Base-by-base conservation (phyloP, 2,113 vertebrate species). In the Murina feae region DNA sequence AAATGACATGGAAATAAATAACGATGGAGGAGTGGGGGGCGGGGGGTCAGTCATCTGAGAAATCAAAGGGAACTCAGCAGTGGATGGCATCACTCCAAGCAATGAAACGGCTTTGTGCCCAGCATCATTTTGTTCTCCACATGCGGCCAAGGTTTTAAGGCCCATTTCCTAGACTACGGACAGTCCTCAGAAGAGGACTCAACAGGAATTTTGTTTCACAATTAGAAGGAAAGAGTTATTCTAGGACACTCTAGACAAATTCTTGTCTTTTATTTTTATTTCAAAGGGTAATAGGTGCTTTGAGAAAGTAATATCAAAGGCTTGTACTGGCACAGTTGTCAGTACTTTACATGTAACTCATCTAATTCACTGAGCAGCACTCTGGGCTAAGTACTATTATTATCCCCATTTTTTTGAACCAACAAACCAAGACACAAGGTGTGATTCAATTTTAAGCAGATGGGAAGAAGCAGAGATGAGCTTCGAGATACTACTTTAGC, bases 1-100 rank as follows among this genome's bases (percentile, higher is more conserved):
- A 13, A 5, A 84, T 91, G 91, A 80, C 96, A 49, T 32, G 78
- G 92, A 96, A 97, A 97, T 92, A 97, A 96, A 47, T 30, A 82
- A 35, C 2, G 1, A 6, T 0, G 16, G 9, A 25, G 68, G 71
- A 20, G 25, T 4, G 6, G 55, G 55, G 9, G 21, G 9, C 1
- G 37, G 18, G 11, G 9, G 2, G 1, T 2, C 28, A 10, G 51
- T 85, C 74, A 25, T n/a, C 42, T 49, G 71, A 87, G 93, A 58
- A 74, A 72, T 81, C 13, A 28, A 49, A 21, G 53, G 32, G 12
- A 47, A 47, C 13, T 58, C 9, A 3, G 49, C 44, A 5, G n/a
- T 0, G 3, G 5, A 32, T 23, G 17, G 7, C 18, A 3, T 37
- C 44, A 0, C 14, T 3, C 6, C 30, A 28, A 32, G 25, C 30